phyloP scores from a whole-genome alignment of 2,797 vertebrate species.

The Semotilus atromaculatus region DNA sequence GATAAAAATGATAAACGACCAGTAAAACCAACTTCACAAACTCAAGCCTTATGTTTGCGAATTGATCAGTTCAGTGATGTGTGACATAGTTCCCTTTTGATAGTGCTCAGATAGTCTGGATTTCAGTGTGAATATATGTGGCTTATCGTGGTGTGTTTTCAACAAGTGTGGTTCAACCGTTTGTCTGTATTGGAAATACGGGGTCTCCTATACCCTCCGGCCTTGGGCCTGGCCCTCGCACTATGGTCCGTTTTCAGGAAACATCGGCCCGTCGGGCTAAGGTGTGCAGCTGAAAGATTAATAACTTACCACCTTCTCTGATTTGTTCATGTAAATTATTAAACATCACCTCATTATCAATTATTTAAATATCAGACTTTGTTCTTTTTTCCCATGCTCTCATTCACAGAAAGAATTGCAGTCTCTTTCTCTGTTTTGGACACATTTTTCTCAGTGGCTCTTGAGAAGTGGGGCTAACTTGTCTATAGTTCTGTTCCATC shows the following conservation, averaged over 20 bases:
- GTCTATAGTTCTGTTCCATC: conserved; percentile 22
- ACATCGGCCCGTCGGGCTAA: conserved; percentile 49
- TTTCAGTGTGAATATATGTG: conserved; percentile 1
- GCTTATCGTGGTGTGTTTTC: conserved; percentile 2
- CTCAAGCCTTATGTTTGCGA: not conserved
- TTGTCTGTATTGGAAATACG: not conserved
- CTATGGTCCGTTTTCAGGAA: conserved; percentile 34
- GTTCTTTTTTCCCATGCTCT: conserved; percentile 48
- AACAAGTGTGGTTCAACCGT: not conserved
- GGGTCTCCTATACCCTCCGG: conserved; percentile 4
- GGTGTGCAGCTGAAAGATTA: conserved; percentile 77
- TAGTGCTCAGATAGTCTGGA: not conserved
- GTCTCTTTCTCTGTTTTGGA: not conserved
- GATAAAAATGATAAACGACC: not conserved
- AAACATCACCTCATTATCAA: conserved; percentile 78
- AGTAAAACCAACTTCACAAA: not conserved
- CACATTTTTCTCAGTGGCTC: conserved; percentile 28
- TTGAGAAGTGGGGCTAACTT: not conserved
- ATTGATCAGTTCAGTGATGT: not conserved
- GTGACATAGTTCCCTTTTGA: conserved; percentile 23
- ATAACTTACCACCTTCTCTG: conserved; percentile 72
- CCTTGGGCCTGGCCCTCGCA: not conserved
- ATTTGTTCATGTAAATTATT: conserved; percentile 83
- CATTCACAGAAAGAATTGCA: conserved; percentile 29
- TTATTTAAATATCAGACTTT: conserved; percentile 75